Evolutionary conservation across 1,140 invertebrate genomes (phyloP), one percentile per base, ranked within the genome.

Genomic region (Hormaphis cornu): DNA sequence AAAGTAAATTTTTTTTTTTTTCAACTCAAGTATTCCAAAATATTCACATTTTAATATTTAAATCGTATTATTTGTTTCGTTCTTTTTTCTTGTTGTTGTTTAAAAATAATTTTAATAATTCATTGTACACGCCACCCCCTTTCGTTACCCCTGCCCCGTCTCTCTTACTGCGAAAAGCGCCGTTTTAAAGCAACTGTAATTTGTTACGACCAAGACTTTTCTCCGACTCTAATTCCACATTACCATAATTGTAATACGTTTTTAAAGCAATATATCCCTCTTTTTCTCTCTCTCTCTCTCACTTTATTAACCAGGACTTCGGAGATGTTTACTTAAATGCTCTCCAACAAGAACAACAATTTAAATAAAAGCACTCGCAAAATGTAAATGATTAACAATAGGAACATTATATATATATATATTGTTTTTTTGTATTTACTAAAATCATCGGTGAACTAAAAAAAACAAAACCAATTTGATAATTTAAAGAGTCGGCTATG

Each of bases 241-340:
- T 66, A 66, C 48, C 61, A 66, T 66, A 66, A 66, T 66, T 48
- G 61, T 66, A 66, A 66, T 66, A 48, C 61, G 28, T 66, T 66
- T 66, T 66, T 66, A 66, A 66, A 66, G 42, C 44, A 66, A 50
- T 42, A 33, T 3, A 5, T 24, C 54, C 24, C 20, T 58, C 33
- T 40, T 14, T 24, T 33, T 18, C 3, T 26, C 42, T 46, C 42
- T 46, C 30, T 56, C n/a, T 58, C 28, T 56, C 9, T 37, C 14
- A 66, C 61, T 66, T 66, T 66, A 66, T 66, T 50, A 66, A 44
- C 44, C 10, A 44, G 44, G 50, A 66, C 50, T 66, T 66, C 44
- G 2, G 44, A 66, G 50, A 50, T 66, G 61, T 66, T 66, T 66
- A 66, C 44, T 66, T 66, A 30, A 33, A 66, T 50, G 61, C 50